A percentile compares a stretch with the other conserved stretches of the same genome.
Evolutionary conservation across 2,113 vertebrate species (phyloP).

Genomic region (Gadus macrocephalus): DNA sequence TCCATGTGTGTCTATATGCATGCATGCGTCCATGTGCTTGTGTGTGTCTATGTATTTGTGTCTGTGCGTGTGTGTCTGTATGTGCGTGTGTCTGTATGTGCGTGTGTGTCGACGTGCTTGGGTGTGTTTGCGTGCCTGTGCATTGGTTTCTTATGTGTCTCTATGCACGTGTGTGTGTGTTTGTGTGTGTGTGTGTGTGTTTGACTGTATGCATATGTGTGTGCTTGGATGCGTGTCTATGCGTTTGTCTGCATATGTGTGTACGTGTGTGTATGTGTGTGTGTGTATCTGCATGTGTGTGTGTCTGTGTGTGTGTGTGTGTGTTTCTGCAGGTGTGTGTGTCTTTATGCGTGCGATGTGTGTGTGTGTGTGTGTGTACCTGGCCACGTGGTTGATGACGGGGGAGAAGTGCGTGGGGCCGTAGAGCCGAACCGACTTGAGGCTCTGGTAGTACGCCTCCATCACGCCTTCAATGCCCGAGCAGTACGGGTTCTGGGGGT

Average conservation of each 20-base stretch:
- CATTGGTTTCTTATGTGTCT: slow-evolving; percentile 8
- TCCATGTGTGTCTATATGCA: no score
- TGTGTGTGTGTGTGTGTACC: slow-evolving; percentile 65
- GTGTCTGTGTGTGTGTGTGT: neutral
- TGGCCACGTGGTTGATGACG: slow-evolving; percentile 96
- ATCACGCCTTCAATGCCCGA: slow-evolving; percentile 92
- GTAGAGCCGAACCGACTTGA: slow-evolving; percentile 91
- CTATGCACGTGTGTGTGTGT: slow-evolving; percentile 13
- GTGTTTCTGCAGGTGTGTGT: slow-evolving; percentile 7
- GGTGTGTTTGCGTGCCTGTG: neutral
- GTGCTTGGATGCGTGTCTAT: no score
- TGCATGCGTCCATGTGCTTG: no score
- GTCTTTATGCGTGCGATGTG: slow-evolving; percentile 10
- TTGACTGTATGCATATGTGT: no score
- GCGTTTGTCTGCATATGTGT: no score
- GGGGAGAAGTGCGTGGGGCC: slow-evolving; percentile 96
- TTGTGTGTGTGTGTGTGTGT: neutral
- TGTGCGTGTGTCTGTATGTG: neutral
- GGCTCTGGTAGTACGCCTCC: slow-evolving; percentile 93
- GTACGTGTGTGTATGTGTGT: no score
- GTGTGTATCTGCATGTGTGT: no score
- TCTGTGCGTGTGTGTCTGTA: no score
- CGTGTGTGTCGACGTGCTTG: no score
- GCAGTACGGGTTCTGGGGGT: slow-evolving; percentile 94
- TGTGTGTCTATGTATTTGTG: no score